A percentile compares a stretch with the other conserved stretches of the same genome.
phyloP scores from a whole-genome alignment of 1,140 invertebrate genomes.

The Limonius californicus region DNA sequence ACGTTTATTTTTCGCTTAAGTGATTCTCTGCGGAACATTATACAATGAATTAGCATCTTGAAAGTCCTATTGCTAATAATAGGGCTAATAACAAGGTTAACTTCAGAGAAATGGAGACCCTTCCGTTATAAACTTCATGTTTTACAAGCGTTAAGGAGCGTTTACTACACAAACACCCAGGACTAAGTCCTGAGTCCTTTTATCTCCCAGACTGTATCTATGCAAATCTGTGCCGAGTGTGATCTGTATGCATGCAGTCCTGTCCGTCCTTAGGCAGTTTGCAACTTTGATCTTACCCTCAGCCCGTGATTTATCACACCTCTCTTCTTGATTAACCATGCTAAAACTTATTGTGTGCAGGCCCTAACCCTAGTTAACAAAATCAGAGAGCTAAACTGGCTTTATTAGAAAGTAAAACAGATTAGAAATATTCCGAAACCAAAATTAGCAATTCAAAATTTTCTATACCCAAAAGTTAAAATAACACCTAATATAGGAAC shows the following conservation, averaged over 20 bases:
- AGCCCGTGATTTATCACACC: slow-evolving; percentile 18
- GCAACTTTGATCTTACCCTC: slow-evolving; percentile 25
- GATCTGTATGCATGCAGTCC: slow-evolving; percentile 21
- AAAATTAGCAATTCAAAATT: no score
- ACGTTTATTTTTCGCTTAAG: no score
- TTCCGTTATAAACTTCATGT: background rate
- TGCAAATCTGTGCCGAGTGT: slow-evolving; percentile 22
- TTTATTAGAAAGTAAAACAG: no score
- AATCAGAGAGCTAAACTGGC: no score
- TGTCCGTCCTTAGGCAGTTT: slow-evolving; percentile 20
- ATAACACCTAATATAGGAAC: no score
- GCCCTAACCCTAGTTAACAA: background rate
- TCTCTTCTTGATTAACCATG: slow-evolving; percentile 14
- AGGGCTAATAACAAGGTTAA: background rate
- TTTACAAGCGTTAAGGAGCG: slow-evolving; percentile 10
- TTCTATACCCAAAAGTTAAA: no score
- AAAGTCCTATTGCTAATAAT: background rate
- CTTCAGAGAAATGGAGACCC: background rate
- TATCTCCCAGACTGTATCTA: slow-evolving; percentile 26
- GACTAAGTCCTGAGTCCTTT: slow-evolving; percentile 16
- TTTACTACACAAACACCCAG: slow-evolving; percentile 6
- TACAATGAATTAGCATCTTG: no score
- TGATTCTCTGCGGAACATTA: no score
- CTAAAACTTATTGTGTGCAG: slow-evolving; percentile 5
- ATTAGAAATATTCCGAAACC: no score